phyloP scores from a whole-genome alignment of 2,113 vertebrate species.

The Athene cunicularia region DNA sequence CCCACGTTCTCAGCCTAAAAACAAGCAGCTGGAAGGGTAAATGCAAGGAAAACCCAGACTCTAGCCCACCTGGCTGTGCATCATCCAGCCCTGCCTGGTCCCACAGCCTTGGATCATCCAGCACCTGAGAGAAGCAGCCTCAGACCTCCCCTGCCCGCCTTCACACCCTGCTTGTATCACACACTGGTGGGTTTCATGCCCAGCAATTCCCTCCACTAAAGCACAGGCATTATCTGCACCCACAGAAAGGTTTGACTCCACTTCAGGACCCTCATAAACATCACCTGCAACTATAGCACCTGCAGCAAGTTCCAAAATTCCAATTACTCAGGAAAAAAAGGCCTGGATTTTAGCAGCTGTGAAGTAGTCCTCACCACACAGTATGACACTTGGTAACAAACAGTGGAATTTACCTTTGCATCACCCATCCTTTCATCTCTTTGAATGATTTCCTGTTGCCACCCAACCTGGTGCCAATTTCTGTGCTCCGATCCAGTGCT shows the following conservation, averaged over 20 bases:
- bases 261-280: background rate
- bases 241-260: background rate
- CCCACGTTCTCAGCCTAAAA: background rate
- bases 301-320: background rate
- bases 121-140: too few relatives aligned
- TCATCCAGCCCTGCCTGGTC: too few relatives aligned
- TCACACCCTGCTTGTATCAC: too few relatives aligned
- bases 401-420: background rate
- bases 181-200: too few relatives aligned
- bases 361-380: background rate
- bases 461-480: background rate
- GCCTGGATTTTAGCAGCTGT: background rate
- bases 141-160: too few relatives aligned
- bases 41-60: background rate
- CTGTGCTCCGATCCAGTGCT: background rate
- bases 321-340: background rate
- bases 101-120: too few relatives aligned
- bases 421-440: background rate
- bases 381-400: background rate
- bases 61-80: too few relatives aligned
- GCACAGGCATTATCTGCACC: too few relatives aligned
- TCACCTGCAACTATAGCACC: background rate
- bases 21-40: background rate
- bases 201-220: too few relatives aligned
- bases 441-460: background rate